These are phyloP conservation scores for Steinernema khuongi DNA, from an alignment of 1,140 invertebrate species.

Conservation along the genomic window DNA sequence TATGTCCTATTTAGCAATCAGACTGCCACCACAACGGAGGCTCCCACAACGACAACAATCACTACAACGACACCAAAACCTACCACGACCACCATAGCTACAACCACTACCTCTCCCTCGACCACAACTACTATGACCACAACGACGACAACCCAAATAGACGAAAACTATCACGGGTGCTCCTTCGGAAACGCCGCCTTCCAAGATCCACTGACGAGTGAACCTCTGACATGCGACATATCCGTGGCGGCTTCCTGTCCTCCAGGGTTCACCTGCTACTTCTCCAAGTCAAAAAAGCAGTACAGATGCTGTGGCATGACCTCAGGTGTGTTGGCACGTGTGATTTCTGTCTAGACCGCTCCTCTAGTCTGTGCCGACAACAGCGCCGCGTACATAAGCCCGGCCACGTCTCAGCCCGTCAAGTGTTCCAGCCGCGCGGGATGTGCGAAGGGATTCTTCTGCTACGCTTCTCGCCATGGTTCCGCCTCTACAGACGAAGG, in stretches of 20 bases:
- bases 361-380: conserved; percentile 18
- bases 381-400: conserved; percentile 24
- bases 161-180: conserved; percentile 21
- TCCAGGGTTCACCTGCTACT: conserved; percentile 26
- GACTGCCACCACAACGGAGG: background rate
- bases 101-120: background rate
- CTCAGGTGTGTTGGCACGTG: background rate
- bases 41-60: conserved; percentile 5
- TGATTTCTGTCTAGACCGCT: background rate
- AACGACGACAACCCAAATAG: background rate
- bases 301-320: conserved; percentile 28
- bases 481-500: background rate
- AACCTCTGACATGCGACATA: conserved; percentile 12
- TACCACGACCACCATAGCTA: no score
- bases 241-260: conserved; percentile 21
- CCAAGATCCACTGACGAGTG: conserved; percentile 15
- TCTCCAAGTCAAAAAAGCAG: background rate
- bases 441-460: conserved; percentile 23
- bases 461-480: conserved; percentile 10
- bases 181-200: conserved; percentile 18
- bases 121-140: background rate
- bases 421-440: conserved; percentile 7
- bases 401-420: conserved; percentile 13
- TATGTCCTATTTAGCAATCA: conserved; percentile 20
- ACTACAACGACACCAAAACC: background rate